Evolutionary conservation across 2,113 vertebrate genomes (phyloP).

Genomic region (Garra rufa): DNA sequence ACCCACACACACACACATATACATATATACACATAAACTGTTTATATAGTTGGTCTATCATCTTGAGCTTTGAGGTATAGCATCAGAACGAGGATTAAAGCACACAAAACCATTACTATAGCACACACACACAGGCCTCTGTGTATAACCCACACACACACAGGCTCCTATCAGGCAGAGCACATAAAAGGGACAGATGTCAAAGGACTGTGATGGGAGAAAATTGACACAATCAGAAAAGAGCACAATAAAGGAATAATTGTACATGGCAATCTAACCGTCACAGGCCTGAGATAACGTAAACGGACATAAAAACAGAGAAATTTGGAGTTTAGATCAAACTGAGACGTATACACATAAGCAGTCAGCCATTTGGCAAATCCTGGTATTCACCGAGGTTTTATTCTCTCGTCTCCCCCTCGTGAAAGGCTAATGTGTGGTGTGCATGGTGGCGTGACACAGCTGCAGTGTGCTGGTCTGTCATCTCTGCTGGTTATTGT

Average conservation of each 20-base stretch:
- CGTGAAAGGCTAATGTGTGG: slow-evolving; percentile 57
- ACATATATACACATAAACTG: slow-evolving; percentile 3
- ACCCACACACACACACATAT: neutral
- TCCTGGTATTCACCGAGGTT: slow-evolving; percentile 46
- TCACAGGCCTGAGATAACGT: slow-evolving; percentile 14
- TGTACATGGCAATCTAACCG: slow-evolving; percentile 23
- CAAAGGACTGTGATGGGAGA: slow-evolving; percentile 39
- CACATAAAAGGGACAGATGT: slow-evolving; percentile 38
- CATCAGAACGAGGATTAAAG: slow-evolving; percentile 48
- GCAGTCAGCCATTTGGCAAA: slow-evolving; percentile 47
- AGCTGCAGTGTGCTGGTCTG: slow-evolving; percentile 56
- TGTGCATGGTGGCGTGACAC: slow-evolving; percentile 36
- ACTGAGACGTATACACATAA: slow-evolving; percentile 16
- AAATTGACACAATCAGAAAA: slow-evolving; percentile 42
- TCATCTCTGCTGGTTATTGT: slow-evolving; percentile 55
- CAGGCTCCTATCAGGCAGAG: slow-evolving; percentile 25
- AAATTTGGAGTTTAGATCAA: slow-evolving; percentile 10
- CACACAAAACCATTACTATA: slow-evolving; percentile 35
- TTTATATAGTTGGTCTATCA: slow-evolving; percentile 15
- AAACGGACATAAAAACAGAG: slow-evolving; percentile 15
- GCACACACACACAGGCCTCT: slow-evolving; percentile 36
- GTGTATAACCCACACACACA: slow-evolving; percentile 25
- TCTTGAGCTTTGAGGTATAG: slow-evolving; percentile 22
- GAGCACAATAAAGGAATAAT: slow-evolving; percentile 49
- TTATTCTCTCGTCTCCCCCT: slow-evolving; percentile 54